Base-by-base conservation (phyloP, 2,797 vertebrate species). In the Enteromius mattozi region DNA sequence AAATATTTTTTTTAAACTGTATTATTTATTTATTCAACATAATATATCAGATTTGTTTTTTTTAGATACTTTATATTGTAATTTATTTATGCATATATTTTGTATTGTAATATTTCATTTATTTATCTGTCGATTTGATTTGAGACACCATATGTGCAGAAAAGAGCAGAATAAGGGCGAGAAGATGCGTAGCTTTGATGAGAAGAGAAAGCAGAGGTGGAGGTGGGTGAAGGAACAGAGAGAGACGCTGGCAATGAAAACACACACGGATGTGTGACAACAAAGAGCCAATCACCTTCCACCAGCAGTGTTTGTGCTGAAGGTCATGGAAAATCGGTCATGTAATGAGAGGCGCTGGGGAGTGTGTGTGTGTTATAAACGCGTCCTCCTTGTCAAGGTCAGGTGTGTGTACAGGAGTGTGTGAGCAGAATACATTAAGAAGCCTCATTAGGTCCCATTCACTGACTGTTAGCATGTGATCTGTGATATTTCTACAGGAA, bases 381-480 rank as follows among this genome's bases (percentile, higher is more conserved):
- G 33, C 75, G 75, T 78, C 24, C 2, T 35, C 35, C 56, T 77
- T 68, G 80, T 51, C 85, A 77, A 86, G 82, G 83, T 85, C 80
- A 82, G 47, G 49, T 61, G 37, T 78, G 71, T 24, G 45, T 54
- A 42, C 37, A n/a, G 10, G 19, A 30, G 33, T 59, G 37, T 16
- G 61, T 63, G 74, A 13, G 30, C n/a, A 42, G 17, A 69, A 75
- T 76, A 69, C 37, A 6, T 75, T 68, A 63, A 17, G 17, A 30
- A 42, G 6, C 21, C 40, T 74, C 49, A 30, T 63, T 49, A 35
- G 27, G 1, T 1, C 35, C 59, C 49, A 24, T 81, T 21, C 27
- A 27, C 24, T 40, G 7, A 40, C 51, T 4, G 33, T 37, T 68
- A 68, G 35, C 33, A 12, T 13, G 35, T 69, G 37, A 70, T 70